phyloP scores from a whole-genome alignment of 2,888 invertebrate species.

The Hirtodrosophila confusa region DNA sequence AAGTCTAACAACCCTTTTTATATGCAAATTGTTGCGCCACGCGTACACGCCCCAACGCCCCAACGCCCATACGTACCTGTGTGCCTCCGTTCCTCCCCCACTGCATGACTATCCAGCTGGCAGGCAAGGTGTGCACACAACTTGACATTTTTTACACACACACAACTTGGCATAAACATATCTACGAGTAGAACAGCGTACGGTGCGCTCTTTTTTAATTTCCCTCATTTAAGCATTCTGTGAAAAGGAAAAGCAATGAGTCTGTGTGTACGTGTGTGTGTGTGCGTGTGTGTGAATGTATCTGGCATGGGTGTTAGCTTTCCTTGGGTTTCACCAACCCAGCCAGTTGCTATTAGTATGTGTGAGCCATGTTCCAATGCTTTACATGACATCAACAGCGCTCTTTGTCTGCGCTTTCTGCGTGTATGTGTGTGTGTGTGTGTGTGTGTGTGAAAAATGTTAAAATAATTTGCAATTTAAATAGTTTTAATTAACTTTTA shows the following conservation, averaged over 20 bases:
- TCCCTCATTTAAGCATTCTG: constrained; percentile 69
- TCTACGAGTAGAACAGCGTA: constrained; percentile 15
- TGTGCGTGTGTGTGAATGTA: constrained; percentile 11
- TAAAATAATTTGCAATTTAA: constrained; percentile 80
- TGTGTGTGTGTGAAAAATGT: constrained; percentile 60
- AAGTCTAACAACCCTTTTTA: constrained; percentile 80
- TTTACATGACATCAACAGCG: constrained; percentile 55
- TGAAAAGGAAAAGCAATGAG: constrained; percentile 46
- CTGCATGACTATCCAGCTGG: constrained; percentile 20
- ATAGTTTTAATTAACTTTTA: constrained; percentile 80
- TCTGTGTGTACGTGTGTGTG: background rate
- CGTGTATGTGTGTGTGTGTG: constrained; percentile 10
- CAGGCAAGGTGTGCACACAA: constrained; percentile 49
- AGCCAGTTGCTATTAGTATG: constrained; percentile 23
- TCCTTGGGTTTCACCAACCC: constrained; percentile 37
- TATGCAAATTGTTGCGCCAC: constrained; percentile 80
- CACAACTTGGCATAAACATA: constrained; percentile 63
- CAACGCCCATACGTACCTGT: constrained; percentile 8
- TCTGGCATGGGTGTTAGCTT: constrained; percentile 36
- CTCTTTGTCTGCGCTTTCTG: constrained; percentile 24
- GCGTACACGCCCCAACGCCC: constrained; percentile 62
- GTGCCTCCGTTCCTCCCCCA: too few relatives aligned
- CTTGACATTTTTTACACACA: constrained; percentile 49
- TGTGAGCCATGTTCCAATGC: constrained; percentile 40
- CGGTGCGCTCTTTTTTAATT: constrained; percentile 61